Percentiles rank a stretch among this genome's conserved stretches.
Evolutionary conservation across 1,140 invertebrate species (phyloP).

Genomic region (Ceratina japonica): DNA sequence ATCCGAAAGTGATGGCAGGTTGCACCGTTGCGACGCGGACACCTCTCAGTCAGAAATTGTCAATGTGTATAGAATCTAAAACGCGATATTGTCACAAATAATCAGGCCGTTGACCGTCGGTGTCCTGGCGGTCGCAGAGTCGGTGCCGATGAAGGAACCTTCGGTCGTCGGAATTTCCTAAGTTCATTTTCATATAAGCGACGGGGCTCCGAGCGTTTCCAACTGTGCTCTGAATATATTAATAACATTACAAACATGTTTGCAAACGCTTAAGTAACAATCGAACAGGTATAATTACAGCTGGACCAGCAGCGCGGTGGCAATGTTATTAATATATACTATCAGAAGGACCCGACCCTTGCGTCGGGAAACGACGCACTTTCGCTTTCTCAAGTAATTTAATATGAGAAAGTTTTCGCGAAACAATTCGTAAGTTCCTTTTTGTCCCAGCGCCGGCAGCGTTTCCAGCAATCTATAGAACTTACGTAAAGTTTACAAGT

Average conservation of each 20-base stretch:
- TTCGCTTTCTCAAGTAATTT: conserved; percentile 2
- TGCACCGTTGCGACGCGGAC: not conserved
- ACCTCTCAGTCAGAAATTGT: not conserved
- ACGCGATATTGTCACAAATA: conserved; percentile 48
- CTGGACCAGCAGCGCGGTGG: conserved; percentile 53
- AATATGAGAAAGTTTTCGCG: not conserved
- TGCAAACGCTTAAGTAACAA: conserved; percentile 15
- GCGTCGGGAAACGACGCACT: not conserved
- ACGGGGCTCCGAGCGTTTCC: conserved; percentile 8
- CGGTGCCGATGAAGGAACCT: not conserved
- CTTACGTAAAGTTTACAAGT: conserved; percentile 15
- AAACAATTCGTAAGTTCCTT: conserved; percentile 24
- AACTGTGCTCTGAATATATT: not conserved
- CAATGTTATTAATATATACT: conserved; percentile 11
- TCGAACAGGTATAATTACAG: conserved; percentile 6
- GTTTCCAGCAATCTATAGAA: not conserved
- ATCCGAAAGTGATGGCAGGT: not conserved
- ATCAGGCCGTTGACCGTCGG: not conserved
- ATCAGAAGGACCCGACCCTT: not conserved
- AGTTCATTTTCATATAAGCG: conserved; percentile 3
- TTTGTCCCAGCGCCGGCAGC: not conserved
- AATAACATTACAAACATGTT: conserved; percentile 28
- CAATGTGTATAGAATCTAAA: conserved; percentile 28
- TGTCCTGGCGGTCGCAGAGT: not conserved
- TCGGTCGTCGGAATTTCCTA: conserved; percentile 17